These are phyloP conservation scores for Oryzias curvinotus DNA, from an alignment of 2,113 vertebrate genomes.

Conservation along the genomic window DNA sequence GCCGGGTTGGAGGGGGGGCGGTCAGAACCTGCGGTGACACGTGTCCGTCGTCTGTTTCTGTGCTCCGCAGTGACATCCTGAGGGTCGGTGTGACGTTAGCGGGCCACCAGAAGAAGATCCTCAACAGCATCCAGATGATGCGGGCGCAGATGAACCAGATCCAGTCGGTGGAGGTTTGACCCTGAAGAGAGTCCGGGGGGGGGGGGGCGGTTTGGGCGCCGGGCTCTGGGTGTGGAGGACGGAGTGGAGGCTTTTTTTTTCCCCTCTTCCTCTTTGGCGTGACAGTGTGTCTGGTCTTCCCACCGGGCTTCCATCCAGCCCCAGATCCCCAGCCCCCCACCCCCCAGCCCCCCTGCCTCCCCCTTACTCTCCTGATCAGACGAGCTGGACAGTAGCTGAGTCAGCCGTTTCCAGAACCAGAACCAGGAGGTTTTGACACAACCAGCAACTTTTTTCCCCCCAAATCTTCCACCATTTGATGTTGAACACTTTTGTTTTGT, in stretches of 20 bases:
- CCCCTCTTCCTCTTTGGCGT: slow-evolving; percentile 40
- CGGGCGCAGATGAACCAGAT: slow-evolving; percentile 99
- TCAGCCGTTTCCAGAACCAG: slow-evolving; percentile 33
- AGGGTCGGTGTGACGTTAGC: slow-evolving; percentile 96
- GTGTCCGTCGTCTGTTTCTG: slow-evolving; percentile 36
- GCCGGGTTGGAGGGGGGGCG: background rate
- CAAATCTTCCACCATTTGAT: slow-evolving; percentile 60
- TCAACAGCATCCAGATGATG: slow-evolving; percentile 99
- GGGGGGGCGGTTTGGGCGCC: slow-evolving; percentile 27
- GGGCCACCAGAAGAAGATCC: slow-evolving; percentile 99
- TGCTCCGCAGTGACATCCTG: slow-evolving; percentile 89
- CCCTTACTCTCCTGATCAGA: slow-evolving; percentile 43
- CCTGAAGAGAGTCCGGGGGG: slow-evolving; percentile 30
- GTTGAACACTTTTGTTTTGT: slow-evolving; percentile 50
- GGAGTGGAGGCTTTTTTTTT: slow-evolving; percentile 56
- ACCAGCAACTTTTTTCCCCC: slow-evolving; percentile 52
- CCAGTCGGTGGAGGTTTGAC: slow-evolving; percentile 98
- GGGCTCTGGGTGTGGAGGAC: slow-evolving; percentile 49
- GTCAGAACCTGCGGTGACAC: slow-evolving; percentile 33
- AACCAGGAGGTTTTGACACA: slow-evolving; percentile 47
- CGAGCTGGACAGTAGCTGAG: slow-evolving; percentile 22
- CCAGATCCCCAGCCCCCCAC: slow-evolving; percentile 27
- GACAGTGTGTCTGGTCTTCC: slow-evolving; percentile 67
- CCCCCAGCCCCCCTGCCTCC: background rate
- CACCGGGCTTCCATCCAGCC: slow-evolving; percentile 52